Evolutionary conservation across 2,888 invertebrate species (phyloP), one percentile per base, ranked within the genome.

Genomic region (Sinelater perroti): DNA sequence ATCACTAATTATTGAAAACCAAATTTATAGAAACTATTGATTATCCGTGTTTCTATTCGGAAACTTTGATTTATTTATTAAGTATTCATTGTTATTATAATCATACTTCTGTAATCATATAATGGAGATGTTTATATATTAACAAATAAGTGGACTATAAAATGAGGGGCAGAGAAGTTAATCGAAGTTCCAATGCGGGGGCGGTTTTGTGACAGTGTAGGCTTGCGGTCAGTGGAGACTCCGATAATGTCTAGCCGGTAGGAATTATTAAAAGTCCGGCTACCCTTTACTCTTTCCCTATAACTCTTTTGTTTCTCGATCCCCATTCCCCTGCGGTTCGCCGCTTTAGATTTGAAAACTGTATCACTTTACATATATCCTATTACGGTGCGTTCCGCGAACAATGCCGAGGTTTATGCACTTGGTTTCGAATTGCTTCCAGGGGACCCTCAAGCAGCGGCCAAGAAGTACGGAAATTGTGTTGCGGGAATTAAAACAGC

Each of bases 191-290:
- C 16, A 52, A 42, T 42, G 16, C 11, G 10, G 8, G 13, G 18
- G 30, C 13, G 40, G 47, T 55, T 49, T 40, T 30, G 42, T 50
- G 44, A 56, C 56, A 50, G 50, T 56, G 50, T 56, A 50, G 50
- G 36, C 14, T 26, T 40, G 45, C 33, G 44, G 36, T 26, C 40
- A 38, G 45, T 8, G 28, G 49, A 44, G 46, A 46, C 33, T 58
- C 54, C 55, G 74, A 74, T 74, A 74, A 72, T 68, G 74, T 74
- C 72, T 67, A 66, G 67, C 67, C 66, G 54, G 67, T 66, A 68
- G 67, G 70, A 74, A 73, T 73, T 73, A 74, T 74, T 74, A 74
- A 74, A 74, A 74, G 70, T 72, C 70, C 71, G 65, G 69, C 66
- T 63, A 72, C 72, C 73, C 73, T 72, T 73, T 72, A 71, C 72